Evolutionary conservation across 2,797 vertebrate genomes (phyloP), one percentile per base, ranked within the genome.

Genomic region (Lepus townsendii): DNA sequence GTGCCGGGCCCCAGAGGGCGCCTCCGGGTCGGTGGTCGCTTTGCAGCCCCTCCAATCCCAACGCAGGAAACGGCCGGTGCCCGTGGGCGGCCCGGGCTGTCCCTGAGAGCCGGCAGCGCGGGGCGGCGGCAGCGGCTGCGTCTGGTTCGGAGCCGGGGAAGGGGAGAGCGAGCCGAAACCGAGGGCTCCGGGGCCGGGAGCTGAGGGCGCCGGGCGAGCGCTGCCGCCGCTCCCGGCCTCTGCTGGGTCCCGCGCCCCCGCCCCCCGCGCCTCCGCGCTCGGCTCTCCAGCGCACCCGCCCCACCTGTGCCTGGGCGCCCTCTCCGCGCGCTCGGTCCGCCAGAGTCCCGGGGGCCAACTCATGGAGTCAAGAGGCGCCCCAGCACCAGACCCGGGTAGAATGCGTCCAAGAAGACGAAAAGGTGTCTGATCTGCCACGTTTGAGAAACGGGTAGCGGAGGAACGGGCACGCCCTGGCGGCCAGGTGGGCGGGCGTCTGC

Each of bases 131-230:
- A 19, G 11, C 27, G 1, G 35, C 89, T 71, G 95, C 6, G 17
- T 90, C 73, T 82, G 73, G n/a, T 73, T 96, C 73, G 3, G 35
- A 78, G 90, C 78, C 11, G 0, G 65, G 73, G 83, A 24, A 35
- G 38, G 35, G 6, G 14, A 65, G 27, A 80, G 68, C 9, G 2
- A 32, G 50, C 83, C 14, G 27, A 85, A 73, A 10, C 87, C 66
- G 75, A 93, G 68, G 75, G 93, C 54, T 50, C 91, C 60, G 77
- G 83, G 71, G 38, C 63, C 50, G 3, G 35, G n/a, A 63, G 78
- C 65, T 3, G 69, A 60, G 10, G 30, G 88, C 20, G 19, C 72
- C 4, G 0, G 32, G 83, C 17, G 6, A 73, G 84, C 32, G 11
- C 35, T 7, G 69, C 52, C 38, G 26, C 27, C 0, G 68, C 42